Conservation (phyloP, 2,113 vertebrate species). For the Regulus satrapa region DNA sequence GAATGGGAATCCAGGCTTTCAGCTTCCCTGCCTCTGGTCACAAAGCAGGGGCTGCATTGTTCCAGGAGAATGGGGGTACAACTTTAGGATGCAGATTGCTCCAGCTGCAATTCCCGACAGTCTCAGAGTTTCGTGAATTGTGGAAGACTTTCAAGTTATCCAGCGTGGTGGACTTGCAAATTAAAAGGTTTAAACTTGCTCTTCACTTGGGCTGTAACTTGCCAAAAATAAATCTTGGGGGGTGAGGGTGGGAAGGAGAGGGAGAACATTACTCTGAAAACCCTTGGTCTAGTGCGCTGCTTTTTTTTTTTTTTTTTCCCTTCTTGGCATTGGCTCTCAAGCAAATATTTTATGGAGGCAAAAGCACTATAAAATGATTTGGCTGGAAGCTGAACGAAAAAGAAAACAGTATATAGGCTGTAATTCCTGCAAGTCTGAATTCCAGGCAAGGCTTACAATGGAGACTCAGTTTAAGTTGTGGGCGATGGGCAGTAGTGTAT, state of each 20-base stretch:
- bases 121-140: not conserved
- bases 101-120: not conserved
- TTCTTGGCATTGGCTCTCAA: not conserved
- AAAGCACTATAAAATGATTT: slow-evolving; percentile 54
- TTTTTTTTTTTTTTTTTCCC: not conserved
- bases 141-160: not conserved
- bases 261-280: not conserved
- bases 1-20: not conserved
- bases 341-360: slow-evolving; percentile 56
- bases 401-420: slow-evolving; percentile 42
- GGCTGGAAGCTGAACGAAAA: slow-evolving; percentile 52
- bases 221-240: not conserved
- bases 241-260: not conserved
- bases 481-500: slow-evolving; percentile 1
- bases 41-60: not conserved
- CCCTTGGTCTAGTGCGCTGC: not conserved
- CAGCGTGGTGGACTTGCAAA: fast-evolving
- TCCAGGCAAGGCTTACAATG: slow-evolving; percentile 37
- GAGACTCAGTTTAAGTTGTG: slow-evolving; percentile 35
- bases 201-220: not conserved
- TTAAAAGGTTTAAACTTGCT: slow-evolving; percentile 5
- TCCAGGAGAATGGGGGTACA: not conserved
- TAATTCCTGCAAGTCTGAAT: slow-evolving; percentile 23
- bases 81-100: slow-evolving; percentile 5
- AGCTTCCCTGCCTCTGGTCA: not conserved